A percentile compares a stretch with the other conserved stretches of the same genome.
These are phyloP conservation scores for Muscidifurax raptorellus DNA, from an alignment of 1,140 invertebrate species.

Conservation along the genomic window DNA sequence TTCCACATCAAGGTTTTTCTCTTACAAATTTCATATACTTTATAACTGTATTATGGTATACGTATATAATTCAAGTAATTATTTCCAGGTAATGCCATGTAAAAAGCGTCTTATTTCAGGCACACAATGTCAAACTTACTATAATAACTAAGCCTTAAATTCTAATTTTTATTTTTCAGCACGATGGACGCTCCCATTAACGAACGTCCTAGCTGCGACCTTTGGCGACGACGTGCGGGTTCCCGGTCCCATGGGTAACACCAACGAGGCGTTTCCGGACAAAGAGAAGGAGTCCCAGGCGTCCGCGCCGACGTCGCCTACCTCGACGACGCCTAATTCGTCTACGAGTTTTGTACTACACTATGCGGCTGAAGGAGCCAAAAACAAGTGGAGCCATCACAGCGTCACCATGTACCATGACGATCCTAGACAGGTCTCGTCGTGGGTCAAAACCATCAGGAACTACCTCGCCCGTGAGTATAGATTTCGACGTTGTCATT, in stretches of 20 bases:
- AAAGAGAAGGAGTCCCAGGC: conserved; percentile 54
- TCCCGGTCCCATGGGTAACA: background rate
- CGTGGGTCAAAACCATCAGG: conserved; percentile 80
- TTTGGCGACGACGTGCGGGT: conserved; percentile 70
- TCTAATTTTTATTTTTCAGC: conserved; percentile 62
- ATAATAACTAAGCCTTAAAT: background rate
- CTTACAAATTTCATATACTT: no score
- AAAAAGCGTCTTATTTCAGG: no score
- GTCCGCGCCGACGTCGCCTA: conserved; percentile 52
- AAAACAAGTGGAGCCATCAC: conserved; percentile 79
- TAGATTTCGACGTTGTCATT: no score
- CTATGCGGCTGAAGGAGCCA: conserved; percentile 78
- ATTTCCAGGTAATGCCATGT: no score
- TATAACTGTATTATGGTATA: no score
- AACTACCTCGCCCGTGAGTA: conserved; percentile 75
- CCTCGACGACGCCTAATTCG: conserved; percentile 61
- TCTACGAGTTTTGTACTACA: conserved; percentile 79
- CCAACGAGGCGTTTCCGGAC: conserved; percentile 49
- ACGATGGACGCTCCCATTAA: conserved; percentile 75
- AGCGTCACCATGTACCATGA: conserved; percentile 78
- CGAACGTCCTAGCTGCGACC: conserved; percentile 76
- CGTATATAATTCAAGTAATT: no score
- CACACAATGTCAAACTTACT: background rate
- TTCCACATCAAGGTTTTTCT: no score
- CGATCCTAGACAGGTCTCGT: conserved; percentile 78